Conservation (phyloP, 2,113 vertebrate species). For the Ciconia maguari region DNA sequence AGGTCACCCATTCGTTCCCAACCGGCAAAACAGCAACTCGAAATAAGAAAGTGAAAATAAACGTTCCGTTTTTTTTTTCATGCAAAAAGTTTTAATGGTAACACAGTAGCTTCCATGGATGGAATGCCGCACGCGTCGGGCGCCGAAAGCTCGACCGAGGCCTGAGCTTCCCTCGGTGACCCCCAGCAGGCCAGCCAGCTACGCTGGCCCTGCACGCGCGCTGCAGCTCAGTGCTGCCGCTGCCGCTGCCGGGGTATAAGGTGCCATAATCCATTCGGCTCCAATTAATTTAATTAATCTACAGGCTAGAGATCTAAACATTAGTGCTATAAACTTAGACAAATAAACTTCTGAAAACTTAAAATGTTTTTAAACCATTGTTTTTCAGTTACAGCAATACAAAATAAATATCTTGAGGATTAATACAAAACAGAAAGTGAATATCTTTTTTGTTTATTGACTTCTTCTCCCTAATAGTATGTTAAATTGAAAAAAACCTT, state of each 20-base stretch:
- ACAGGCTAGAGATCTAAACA: neutral
- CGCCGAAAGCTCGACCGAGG: neutral
- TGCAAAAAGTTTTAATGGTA: constrained; percentile 38
- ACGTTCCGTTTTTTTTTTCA: constrained; percentile 22
- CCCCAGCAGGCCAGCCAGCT: neutral
- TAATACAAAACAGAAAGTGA: constrained; percentile 20
- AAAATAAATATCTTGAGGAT: constrained; percentile 58
- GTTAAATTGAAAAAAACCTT: neutral
- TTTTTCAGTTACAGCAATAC: constrained; percentile 6
- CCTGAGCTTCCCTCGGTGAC: neutral
- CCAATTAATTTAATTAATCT: neutral
- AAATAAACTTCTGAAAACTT: neutral
- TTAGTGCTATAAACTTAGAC: neutral
- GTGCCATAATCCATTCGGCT: neutral
- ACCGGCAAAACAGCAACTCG: neutral
- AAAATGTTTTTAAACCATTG: neutral
- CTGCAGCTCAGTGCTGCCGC: neutral
- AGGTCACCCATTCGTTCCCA: neutral
- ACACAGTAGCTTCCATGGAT: neutral
- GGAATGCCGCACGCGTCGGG: neutral
- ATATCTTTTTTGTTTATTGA: neutral
- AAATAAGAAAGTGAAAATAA: constrained; percentile 2
- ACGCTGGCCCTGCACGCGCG: rapidly evolving
- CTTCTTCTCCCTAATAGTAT: neutral
- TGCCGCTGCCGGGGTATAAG: neutral